Conservation (phyloP, 2,113 vertebrate species). For the Okapia johnstoni region DNA sequence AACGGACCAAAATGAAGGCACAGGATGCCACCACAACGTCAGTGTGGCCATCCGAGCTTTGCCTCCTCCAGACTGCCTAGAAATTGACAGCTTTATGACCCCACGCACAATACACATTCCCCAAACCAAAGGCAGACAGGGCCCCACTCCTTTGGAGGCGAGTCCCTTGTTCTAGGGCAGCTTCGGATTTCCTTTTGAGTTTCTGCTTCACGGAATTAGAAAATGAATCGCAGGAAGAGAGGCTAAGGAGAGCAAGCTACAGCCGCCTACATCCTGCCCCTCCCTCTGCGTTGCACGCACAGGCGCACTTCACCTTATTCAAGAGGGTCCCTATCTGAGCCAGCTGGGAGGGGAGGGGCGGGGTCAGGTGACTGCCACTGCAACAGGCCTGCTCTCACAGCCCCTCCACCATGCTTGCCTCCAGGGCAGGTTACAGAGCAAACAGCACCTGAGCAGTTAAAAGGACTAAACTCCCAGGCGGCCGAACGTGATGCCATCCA, state of each 20-base stretch:
- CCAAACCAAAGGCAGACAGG: neutral
- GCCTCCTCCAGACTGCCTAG: neutral
- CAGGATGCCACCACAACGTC: neutral
- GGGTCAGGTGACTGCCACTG: neutral
- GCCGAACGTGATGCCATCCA: neutral
- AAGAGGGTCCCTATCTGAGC: neutral
- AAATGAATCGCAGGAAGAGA: constrained; percentile 16
- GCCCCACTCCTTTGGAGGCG: neutral
- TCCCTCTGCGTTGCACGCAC: neutral
- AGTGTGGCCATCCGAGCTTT: neutral
- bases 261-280: neutral
- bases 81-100: neutral
- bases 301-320: neutral
- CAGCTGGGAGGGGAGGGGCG: neutral
- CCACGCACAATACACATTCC: neutral
- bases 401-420: neutral
- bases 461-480: neutral
- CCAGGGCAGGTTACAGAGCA: neutral
- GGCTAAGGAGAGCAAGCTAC: neutral
- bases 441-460: neutral
- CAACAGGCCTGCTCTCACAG: neutral
- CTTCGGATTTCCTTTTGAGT: constrained; percentile 31
- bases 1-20: neutral
- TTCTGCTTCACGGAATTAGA: constrained; percentile 38
- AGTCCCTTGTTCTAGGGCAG: constrained; percentile 44